Evolutionary conservation across 1,140 invertebrate species (phyloP).

Genomic region (Polypedilum pembai): DNA sequence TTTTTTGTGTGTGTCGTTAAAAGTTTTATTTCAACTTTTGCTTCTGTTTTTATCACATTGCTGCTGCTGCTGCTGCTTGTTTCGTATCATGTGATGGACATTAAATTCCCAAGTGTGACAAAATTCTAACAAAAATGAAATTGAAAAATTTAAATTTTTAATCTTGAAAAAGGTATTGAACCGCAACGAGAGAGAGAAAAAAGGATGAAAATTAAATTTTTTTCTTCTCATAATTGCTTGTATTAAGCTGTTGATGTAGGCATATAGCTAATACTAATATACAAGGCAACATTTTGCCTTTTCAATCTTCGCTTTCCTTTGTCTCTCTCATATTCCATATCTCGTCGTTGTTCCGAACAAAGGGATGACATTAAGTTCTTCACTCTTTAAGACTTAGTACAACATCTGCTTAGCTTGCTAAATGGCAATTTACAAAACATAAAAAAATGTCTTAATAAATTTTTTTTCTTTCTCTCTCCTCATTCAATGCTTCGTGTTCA

Average conservation of each 20-base stretch:
- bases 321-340: background rate
- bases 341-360: background rate
- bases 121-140: background rate
- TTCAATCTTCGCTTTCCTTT: background rate
- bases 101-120: constrained; percentile 4
- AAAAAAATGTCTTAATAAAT: constrained; percentile 7
- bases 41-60: background rate
- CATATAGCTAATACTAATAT: background rate
- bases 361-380: constrained; percentile 8
- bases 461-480: background rate
- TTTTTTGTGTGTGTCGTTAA: constrained; percentile 8
- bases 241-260: background rate
- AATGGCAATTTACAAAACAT: constrained; percentile 4
- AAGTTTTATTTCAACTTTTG: constrained; percentile 7
- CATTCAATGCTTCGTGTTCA: too few species aligned
- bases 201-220: background rate
- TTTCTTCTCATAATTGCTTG: background rate
- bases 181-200: background rate
- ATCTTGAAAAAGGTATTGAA: constrained; percentile 5
- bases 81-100: background rate
- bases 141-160: background rate
- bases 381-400: background rate
- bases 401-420: background rate
- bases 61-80: background rate
- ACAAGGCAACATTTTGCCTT: background rate